A percentile compares a stretch with the other conserved stretches of the same genome.
phyloP scores from a whole-genome alignment of 1,140 invertebrate species.

The Heliconius hewitsoni region DNA sequence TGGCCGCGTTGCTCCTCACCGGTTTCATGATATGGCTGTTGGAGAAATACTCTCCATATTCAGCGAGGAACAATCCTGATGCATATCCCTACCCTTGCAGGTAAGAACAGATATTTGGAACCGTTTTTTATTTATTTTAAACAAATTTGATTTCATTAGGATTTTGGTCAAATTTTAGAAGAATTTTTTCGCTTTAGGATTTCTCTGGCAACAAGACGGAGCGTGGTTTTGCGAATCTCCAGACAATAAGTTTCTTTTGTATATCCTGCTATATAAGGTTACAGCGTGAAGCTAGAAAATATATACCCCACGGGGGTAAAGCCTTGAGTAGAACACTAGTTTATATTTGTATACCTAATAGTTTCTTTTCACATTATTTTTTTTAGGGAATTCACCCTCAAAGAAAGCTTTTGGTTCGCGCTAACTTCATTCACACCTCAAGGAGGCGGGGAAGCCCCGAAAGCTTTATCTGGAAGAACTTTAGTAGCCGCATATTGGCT shows the following conservation, averaged over 20 bases:
- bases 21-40: constrained; percentile 93
- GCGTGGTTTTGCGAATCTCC: too few species aligned
- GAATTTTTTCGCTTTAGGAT: too few species aligned
- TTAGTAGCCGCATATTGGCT: constrained; percentile 96
- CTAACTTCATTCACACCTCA: constrained; percentile 95
- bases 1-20: constrained; percentile 90
- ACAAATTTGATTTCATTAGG: too few species aligned
- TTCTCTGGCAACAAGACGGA: too few species aligned
- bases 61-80: constrained; percentile 90
- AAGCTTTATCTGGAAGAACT: constrained; percentile 90
- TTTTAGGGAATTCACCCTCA: constrained; percentile 90
- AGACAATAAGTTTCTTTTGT: too few species aligned
- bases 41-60: constrained; percentile 94
- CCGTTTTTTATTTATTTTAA: too few species aligned
- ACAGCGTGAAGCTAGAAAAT: too few species aligned
- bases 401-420: constrained; percentile 97
- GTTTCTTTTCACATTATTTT: neutral
- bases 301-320: too few species aligned
- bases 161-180: too few species aligned
- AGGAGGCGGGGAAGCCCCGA: constrained; percentile 93
- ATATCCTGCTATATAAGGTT: too few species aligned
- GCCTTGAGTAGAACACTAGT: too few species aligned
- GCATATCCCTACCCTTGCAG: constrained; percentile 91
- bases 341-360: too few species aligned
- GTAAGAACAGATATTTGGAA: constrained; percentile 62